Evolutionary conservation across 37 sponge, comb jelly and placozoan genomes (phyloP), one percentile per base, ranked within the genome.

Genomic region (Dysidea cf. avara): DNA sequence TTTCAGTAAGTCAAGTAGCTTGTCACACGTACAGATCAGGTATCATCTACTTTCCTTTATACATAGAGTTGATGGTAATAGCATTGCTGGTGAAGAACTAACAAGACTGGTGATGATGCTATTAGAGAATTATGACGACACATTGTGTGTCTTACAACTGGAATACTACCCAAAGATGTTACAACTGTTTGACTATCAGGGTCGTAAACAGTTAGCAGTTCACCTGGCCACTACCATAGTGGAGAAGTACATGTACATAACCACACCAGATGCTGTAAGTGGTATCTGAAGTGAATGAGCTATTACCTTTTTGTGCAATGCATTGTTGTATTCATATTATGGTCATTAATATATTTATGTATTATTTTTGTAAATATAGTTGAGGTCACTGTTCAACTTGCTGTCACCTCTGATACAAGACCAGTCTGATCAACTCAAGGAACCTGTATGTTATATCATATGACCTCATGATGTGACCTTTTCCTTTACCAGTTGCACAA

Each of bases 91-190:
- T 11, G 48, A 78, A 38, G 90, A 98, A 68, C 88, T 98, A 25
- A 33, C 76, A 13, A 67, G 76, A 0, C 79, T 98, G 64, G 31
- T 94, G 75, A 88, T 82, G 74, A 83, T 90, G 22, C 92, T 92
- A 0, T 65, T 95, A 13, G 92, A 95, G 53, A 68, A 76, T 1
- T 95, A 95, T 69, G 83, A 94, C 46, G 81, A 92, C 59, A 72
- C 96, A 4, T 81, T 98, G 68, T 92, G 90, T 21, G 56, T 98
- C 40, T 80, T 98, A 2, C 67, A 95, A 51, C 58, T 98, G 81
- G 71, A 83, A 16, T 56, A 83, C 68, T 92, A 76, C 68, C 56
- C 93, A 16, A 26, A 52, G 16, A 54, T 81, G 26, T 79, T 79
- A 50, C 52, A 52, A 3, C 40, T 76, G 17, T 86, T 92, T 59